Base-by-base conservation (phyloP, 2,797 vertebrate species). In the Neosilurus mollespiculum region DNA sequence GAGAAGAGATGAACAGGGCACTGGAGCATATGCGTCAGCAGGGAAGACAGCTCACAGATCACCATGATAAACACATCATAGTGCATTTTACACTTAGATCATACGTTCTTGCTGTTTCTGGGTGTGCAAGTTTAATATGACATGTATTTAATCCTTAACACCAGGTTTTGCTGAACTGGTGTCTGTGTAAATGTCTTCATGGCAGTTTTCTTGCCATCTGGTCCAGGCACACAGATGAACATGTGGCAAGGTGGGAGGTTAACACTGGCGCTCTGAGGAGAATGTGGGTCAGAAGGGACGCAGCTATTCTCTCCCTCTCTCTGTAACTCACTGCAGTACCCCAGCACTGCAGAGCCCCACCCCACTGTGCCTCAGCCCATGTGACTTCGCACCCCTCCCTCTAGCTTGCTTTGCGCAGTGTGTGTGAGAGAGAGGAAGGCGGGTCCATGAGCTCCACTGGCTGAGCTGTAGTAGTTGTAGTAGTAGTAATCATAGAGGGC, bases 241-340 rank as follows among this genome's bases (percentile, higher is more conserved):
- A 75, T 58, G 56, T 58, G n/a, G 64, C 61, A 49, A n/a, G 1
- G 56, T 53, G 66, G 18, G 26, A 43, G 66, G 78, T 78, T 66
- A 83, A 89, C 87, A 56, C 87, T 14, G 51, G 7, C 9, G 22
- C 59, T 51, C 37, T 64, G 37, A 51, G 64, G 34, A 9, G 78
- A 92, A 95, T 93, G 90, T 94, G 93, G 94, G 94, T 95, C 93
- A 95, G 85, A 89, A 92, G 91, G 84, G 86, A 87, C 89, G 85
- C 87, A 69, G 22, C 91, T 83, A 85, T 90, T 82, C 59, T 65
- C 73, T 30, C 73, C 24, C 72, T 69, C 20, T 54, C 24, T 43
- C 22, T 22, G 22, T 64, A 49, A 56, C 51, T 67, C 75, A 73
- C 80, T 82, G 80, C 80, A 78, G 84, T 66, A 77, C 62, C 72